A percentile compares a stretch with the other conserved stretches of the same genome.
Conservation (phyloP, 2,113 vertebrate species). For the Pristiophorus japonicus region DNA sequence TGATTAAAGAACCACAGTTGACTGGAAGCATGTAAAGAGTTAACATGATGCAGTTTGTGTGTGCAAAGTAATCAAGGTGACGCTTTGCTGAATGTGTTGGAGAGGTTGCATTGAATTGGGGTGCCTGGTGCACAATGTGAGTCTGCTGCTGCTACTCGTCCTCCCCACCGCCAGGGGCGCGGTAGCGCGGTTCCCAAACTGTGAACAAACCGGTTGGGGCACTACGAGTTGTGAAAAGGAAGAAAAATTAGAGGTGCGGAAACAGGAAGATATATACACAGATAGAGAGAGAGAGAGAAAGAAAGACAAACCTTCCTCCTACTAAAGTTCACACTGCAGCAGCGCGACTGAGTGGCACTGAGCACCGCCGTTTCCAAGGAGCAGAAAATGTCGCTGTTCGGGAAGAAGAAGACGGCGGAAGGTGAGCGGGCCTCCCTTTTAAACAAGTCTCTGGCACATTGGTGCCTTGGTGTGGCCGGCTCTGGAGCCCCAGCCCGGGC, state of each 20-base stretch:
- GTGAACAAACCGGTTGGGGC: background rate
- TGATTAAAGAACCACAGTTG: too few species aligned
- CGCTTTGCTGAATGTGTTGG: background rate
- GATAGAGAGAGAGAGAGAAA: background rate
- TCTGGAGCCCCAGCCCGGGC: background rate
- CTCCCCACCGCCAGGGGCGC: background rate
- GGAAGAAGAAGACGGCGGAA: conserved; percentile 18
- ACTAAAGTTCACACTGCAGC: background rate
- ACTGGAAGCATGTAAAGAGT: background rate
- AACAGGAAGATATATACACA: background rate
- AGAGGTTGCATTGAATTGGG: background rate
- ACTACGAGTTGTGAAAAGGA: background rate
- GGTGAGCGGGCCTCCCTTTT: background rate
- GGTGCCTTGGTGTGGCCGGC: background rate
- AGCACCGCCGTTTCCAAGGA: background rate
- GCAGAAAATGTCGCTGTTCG: conserved; percentile 19
- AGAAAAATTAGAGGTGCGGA: background rate
- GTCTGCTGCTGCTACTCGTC: background rate
- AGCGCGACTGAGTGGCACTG: background rate
- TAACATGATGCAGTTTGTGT: background rate
- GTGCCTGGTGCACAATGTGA: background rate
- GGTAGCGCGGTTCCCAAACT: background rate
- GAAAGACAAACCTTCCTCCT: too few species aligned
- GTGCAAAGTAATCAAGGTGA: background rate
- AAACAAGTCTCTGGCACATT: background rate